A percentile compares a stretch with the other conserved stretches of the same genome.
These are phyloP conservation scores for Ophioderma brevispina DNA, from an alignment of 35 echinoderm and acorn worm species.

Conservation along the genomic window DNA sequence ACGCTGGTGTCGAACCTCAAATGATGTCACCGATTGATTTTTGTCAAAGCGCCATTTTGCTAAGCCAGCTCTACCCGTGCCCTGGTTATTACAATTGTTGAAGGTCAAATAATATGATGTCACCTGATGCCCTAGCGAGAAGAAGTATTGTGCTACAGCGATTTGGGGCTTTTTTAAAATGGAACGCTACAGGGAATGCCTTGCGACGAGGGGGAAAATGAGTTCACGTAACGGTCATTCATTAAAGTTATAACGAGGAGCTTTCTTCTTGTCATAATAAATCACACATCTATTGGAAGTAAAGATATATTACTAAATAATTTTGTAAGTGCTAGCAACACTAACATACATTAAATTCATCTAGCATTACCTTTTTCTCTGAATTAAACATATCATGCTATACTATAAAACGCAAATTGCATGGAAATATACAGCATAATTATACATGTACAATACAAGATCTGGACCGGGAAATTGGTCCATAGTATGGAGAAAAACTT, in stretches of 20 bases:
- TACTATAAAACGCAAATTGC: background rate
- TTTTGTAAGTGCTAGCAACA: too few species aligned
- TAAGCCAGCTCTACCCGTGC: background rate
- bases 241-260: background rate
- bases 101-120: background rate
- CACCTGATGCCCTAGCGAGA: background rate
- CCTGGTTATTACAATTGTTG: background rate
- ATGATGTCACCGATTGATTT: background rate
- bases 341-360: too few species aligned
- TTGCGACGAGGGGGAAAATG: background rate
- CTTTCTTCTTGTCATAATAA: background rate
- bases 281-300: too few species aligned
- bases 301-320: too few species aligned
- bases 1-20: background rate
- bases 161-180: background rate
- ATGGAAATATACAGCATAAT: too few species aligned
- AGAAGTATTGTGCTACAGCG: background rate
- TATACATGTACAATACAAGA: too few species aligned
- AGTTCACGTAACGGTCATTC: background rate
- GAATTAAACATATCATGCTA: background rate
- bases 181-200: background rate
- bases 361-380: background rate
- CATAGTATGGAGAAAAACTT: too few species aligned
- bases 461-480: too few species aligned
- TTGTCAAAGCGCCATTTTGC: background rate